These are phyloP conservation scores for Amphipyra tragopoginis DNA, from an alignment of 2,888 invertebrate species.

Conservation along the genomic window DNA sequence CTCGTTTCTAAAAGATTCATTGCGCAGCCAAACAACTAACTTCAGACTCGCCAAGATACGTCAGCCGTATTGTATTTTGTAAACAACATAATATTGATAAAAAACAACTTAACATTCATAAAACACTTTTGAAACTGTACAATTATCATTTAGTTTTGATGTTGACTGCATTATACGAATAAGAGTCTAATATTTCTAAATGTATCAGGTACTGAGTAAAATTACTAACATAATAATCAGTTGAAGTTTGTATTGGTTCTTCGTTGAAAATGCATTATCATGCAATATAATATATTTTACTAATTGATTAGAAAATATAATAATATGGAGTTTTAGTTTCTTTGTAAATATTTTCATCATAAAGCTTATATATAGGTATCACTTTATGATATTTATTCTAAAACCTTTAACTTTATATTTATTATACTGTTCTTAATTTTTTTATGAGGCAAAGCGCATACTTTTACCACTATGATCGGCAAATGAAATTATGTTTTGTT, in stretches of 20 bases:
- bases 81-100: too few species aligned
- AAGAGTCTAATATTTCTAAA: constrained; percentile 4
- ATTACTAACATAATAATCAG: constrained; percentile 19
- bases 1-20: too few species aligned
- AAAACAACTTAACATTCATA: too few species aligned
- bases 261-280: constrained; percentile 1
- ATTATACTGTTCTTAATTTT: constrained; percentile 4
- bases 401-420: constrained; percentile 3
- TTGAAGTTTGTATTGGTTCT: constrained; percentile 3
- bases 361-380: constrained; percentile 1
- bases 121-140: too few species aligned
- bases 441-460: constrained; percentile 15
- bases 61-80: too few species aligned
- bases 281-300: constrained; percentile 16
- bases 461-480: constrained; percentile 5
- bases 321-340: constrained; percentile 2
- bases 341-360: constrained; percentile 29
- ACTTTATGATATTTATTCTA: neutral
- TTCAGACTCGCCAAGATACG: too few species aligned
- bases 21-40: too few species aligned
- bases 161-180: too few species aligned
- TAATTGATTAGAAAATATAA: neutral
- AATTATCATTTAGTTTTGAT: too few species aligned
- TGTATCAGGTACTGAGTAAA: neutral
- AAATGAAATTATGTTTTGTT: too few species aligned